These are phyloP conservation scores for Belonocnema kinseyi DNA, from an alignment of 1,140 invertebrate genomes.

Conservation along the genomic window DNA sequence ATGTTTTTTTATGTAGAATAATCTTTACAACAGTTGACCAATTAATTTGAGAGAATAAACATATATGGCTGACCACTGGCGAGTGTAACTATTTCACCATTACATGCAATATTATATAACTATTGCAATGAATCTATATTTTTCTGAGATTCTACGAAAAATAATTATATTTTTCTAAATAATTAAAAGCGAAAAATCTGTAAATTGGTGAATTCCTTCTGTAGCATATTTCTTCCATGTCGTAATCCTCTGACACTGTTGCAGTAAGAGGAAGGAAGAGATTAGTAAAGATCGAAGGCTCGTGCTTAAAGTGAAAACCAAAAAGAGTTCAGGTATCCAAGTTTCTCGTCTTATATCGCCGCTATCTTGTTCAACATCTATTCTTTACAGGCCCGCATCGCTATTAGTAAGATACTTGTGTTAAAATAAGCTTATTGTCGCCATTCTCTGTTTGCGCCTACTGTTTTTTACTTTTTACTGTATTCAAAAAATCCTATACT, in stretches of 20 bases:
- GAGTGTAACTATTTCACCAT: too few species aligned
- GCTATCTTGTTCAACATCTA: constrained; percentile 46
- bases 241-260: background rate
- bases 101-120: too few species aligned
- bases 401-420: constrained; percentile 34
- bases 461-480: constrained; percentile 69
- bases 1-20: too few species aligned
- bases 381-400: constrained; percentile 21
- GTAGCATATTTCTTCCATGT: background rate
- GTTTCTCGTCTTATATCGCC: constrained; percentile 42
- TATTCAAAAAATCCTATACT: constrained; percentile 45
- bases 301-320: constrained; percentile 18
- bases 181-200: background rate
- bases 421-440: constrained; percentile 49
- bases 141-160: background rate
- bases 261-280: background rate
- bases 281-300: constrained; percentile 4
- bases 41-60: too few species aligned
- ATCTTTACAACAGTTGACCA: too few species aligned
- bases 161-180: background rate
- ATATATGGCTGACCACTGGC: too few species aligned
- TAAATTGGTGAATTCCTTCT: background rate
- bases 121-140: too few species aligned
- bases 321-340: constrained; percentile 30
- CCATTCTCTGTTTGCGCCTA: constrained; percentile 64